Base-by-base conservation (phyloP, 2,888 invertebrate genomes). In the Lasioglossum pauxillum region DNA sequence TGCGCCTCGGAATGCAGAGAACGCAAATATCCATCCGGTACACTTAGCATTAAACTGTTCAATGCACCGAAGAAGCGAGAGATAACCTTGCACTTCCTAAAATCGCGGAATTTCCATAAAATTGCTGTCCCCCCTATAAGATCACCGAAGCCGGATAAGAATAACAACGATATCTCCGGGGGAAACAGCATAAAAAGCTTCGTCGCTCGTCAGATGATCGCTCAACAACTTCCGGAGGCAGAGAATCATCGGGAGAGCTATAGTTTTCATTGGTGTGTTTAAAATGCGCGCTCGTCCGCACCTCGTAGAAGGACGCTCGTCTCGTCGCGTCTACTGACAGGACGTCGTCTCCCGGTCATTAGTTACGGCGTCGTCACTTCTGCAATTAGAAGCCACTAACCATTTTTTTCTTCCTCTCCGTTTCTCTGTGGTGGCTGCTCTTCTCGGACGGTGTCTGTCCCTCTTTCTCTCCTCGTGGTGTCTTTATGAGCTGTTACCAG, bases 311-410 rank as follows among this genome's bases (percentile, higher is more conserved):
- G 82, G 86, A 88, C 78, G 82, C 83, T 84, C 83, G 89, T 90
- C 85, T 90, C 86, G 90, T 89, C 88, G 91, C 92, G 90, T 90
- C 91, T 91, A 93, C 88, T 92, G 94, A 94, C 93, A 92, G 89
- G 92, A 92, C 90, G 92, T 93, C 93, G 92, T 92, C 89, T 91
- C 92, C 90, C 90, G 89, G 93, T 93, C 95, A 95, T 95, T 95
- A 95, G 94, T 95, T 91, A 94, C 90, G 88, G 92, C 93, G 94
- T 95, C 95, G 93, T 94, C 95, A 92, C 94, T 93, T 93, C 93
- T 93, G 94, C 94, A 94, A 95, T 95, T 94, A 94, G 94, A 94
- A 91, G 89, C 92, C 88, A 92, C 93, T 92, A 92, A 92, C 85
- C 85, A 87, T 89, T 89, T 91, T 91, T 90, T 89, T 78, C 72